Evolutionary conservation across 2,113 vertebrate species (phyloP).

Genomic region (Psammodynastes pulverulentus): DNA sequence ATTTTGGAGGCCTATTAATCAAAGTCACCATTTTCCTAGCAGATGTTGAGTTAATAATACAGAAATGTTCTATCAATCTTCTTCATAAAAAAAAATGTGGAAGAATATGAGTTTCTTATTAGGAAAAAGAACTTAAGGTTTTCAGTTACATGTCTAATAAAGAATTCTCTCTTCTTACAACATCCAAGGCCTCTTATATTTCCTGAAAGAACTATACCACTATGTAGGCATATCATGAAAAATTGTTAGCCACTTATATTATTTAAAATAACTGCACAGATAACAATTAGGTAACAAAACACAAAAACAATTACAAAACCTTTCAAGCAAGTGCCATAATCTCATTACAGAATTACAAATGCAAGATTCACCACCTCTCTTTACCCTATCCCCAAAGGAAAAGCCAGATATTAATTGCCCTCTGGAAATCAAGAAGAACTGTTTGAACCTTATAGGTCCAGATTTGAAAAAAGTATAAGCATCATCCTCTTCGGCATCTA

Average conservation of each 20-base stretch:
- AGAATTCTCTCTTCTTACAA: not conserved
- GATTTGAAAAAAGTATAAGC: not conserved
- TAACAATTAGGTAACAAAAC: not conserved
- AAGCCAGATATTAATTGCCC: not conserved
- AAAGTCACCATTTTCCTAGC: not conserved
- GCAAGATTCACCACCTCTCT: not conserved
- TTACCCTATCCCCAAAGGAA: not conserved
- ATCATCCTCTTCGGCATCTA: not conserved
- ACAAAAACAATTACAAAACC: not conserved
- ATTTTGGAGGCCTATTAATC: not conserved
- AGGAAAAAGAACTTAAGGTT: not conserved
- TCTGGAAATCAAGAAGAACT: not conserved
- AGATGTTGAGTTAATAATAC: not conserved
- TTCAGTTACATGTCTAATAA: not conserved
- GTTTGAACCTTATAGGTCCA: not conserved
- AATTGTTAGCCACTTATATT: not conserved
- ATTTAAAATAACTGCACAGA: not conserved
- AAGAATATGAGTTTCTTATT: not conserved
- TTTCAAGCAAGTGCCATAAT: not conserved
- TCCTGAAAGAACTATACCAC: not conserved
- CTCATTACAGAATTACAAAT: not conserved
- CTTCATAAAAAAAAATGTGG: not conserved
- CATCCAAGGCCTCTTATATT: not conserved
- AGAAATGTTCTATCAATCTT: not conserved
- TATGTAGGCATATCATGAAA: not conserved